A percentile compares a stretch with the other conserved stretches of the same genome.
Evolutionary conservation across 2,888 invertebrate species (phyloP).

Genomic region (Campoplex nolae): DNA sequence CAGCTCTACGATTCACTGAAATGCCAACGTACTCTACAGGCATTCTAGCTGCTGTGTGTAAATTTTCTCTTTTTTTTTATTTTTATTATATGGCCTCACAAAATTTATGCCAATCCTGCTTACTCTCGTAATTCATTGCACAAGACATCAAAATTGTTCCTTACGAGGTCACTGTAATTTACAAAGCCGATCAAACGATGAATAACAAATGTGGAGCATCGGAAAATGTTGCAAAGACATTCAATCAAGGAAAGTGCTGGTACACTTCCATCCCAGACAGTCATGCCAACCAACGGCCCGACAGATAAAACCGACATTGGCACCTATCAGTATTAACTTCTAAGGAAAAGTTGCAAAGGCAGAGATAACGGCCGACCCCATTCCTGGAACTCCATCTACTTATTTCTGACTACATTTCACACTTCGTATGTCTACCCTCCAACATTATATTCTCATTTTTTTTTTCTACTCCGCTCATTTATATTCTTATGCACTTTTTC

Average conservation of each 20-base stretch:
- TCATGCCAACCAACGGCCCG: constrained; percentile 25
- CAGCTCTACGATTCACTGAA: background rate
- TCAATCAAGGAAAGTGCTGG: constrained; percentile 76
- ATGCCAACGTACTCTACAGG: background rate
- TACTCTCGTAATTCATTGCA: background rate
- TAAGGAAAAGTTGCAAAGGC: constrained; percentile 16
- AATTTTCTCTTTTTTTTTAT: background rate
- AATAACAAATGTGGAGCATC: constrained; percentile 78
- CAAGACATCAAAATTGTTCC: background rate
- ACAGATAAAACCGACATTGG: constrained; percentile 69
- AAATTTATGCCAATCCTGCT: background rate
- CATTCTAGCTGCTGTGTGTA: background rate
- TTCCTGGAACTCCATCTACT: constrained; percentile 16
- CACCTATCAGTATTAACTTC: constrained; percentile 70
- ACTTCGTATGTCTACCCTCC: background rate
- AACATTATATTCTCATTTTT: background rate
- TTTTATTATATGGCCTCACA: no score
- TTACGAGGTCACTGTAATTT: background rate
- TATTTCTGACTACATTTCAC: background rate
- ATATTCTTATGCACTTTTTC: background rate
- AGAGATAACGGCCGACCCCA: background rate
- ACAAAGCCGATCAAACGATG: constrained; percentile 69
- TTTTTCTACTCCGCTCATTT: background rate
- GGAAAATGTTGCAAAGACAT: constrained; percentile 68
- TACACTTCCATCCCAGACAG: constrained; percentile 50